Conservation (phyloP, 2,888 invertebrate species). For the Elmis aenea region DNA sequence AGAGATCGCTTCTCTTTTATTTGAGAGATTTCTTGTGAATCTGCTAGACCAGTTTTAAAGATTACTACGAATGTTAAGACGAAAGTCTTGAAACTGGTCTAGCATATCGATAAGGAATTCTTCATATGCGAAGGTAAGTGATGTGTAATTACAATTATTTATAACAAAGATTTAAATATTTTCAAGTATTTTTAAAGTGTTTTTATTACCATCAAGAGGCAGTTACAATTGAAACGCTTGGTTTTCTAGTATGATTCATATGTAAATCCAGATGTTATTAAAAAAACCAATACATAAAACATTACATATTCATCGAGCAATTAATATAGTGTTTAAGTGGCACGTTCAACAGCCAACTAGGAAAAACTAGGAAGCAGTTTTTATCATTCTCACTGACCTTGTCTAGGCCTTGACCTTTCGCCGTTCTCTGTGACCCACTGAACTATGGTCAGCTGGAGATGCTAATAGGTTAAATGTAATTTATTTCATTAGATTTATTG, state of each 20-base stretch:
- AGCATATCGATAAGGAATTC: no score
- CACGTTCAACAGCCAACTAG: constrained; percentile 5
- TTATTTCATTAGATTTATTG: constrained; percentile 18
- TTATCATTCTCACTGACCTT: constrained; percentile 25
- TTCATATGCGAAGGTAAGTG: no score
- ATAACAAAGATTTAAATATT: no score
- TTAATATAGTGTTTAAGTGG: constrained; percentile 14
- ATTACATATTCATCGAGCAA: constrained; percentile 12
- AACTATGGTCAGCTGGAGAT: constrained; percentile 23
- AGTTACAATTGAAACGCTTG: no score
- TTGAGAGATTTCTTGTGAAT: no score
- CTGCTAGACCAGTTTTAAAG: no score
- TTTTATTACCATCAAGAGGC: no score
- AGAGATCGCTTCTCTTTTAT: no score
- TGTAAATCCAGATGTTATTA: constrained; percentile 4
- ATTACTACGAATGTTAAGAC: no score
- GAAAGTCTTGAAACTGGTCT: no score
- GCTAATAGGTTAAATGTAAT: constrained; percentile 24
- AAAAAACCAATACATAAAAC: constrained; percentile 6
- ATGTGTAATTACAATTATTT: no score
- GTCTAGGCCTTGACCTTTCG: constrained; percentile 29
- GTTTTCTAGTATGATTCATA: constrained; percentile 13
- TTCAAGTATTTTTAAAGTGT: no score
- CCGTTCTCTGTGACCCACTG: constrained; percentile 26
- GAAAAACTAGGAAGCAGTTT: constrained; percentile 10